These are phyloP conservation scores for Dipodomys stephensi DNA, from an alignment of 2,113 vertebrate genomes.

Conservation along the genomic window DNA sequence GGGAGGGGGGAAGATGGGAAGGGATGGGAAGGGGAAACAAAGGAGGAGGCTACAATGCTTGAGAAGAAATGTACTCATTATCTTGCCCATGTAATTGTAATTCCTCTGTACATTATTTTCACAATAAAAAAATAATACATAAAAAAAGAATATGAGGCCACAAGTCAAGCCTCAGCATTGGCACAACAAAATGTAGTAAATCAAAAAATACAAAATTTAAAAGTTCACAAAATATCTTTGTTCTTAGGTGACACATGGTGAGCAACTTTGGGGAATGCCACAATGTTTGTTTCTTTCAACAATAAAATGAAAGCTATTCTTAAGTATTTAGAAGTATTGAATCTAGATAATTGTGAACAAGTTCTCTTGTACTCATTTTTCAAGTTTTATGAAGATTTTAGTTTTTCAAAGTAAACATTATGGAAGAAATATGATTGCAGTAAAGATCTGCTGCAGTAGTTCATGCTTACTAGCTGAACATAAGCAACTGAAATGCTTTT, in stretches of 20 bases:
- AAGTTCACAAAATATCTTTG: too few species aligned
- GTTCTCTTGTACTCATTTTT: not conserved
- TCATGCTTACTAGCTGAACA: slow-evolving; percentile 11
- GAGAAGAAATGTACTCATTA: too few species aligned
- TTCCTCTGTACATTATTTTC: too few species aligned
- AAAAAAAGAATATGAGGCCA: too few species aligned
- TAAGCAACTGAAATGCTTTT: not conserved
- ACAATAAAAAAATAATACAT: too few species aligned
- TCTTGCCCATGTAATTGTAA: too few species aligned
- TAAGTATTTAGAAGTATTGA: not conserved
- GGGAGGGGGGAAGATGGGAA: too few species aligned
- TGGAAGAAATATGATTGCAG: not conserved
- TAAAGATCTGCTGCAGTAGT: not conserved
- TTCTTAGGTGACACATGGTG: not conserved
- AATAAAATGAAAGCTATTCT: not conserved
- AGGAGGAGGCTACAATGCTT: too few species aligned
- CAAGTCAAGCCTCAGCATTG: too few species aligned
- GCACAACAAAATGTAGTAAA: too few species aligned
- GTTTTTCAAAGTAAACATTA: slow-evolving; percentile 45
- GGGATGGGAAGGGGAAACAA: too few species aligned
- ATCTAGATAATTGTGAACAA: not conserved
- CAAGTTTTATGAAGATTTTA: slow-evolving; percentile 36
- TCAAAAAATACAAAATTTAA: too few species aligned
- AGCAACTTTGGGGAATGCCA: not conserved
- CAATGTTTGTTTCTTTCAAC: not conserved